Evolutionary conservation across 2,888 invertebrate species (phyloP).

Genomic region (Diarsia brunnea): DNA sequence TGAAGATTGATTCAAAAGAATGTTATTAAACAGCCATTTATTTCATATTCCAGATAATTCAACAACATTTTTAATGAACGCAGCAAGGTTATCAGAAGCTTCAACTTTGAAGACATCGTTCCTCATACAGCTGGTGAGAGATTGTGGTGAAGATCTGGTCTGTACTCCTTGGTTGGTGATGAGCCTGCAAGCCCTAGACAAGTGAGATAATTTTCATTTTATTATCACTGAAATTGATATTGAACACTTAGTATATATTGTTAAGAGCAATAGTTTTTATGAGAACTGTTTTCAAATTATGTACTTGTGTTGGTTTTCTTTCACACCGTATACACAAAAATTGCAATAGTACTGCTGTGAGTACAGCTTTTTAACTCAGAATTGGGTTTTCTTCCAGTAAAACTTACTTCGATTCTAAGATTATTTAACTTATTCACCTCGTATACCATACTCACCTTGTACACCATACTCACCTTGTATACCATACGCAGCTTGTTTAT

Average conservation of each 20-base stretch:
- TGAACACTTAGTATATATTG: neutral
- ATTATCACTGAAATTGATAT: neutral
- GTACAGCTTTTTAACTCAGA: too few species aligned
- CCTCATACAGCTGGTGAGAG: slow-evolving; percentile 84
- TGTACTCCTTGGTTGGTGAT: slow-evolving; percentile 87
- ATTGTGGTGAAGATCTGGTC: slow-evolving; percentile 89
- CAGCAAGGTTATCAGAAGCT: slow-evolving; percentile 80
- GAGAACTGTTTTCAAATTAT: neutral
- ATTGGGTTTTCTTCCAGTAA: too few species aligned
- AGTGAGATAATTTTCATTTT: slow-evolving; percentile 70
- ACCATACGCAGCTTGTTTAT: too few species aligned
- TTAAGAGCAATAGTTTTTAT: neutral
- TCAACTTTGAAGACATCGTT: slow-evolving; percentile 78
- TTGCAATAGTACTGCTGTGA: too few species aligned
- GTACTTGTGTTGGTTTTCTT: neutral
- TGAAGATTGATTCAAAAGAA: neutral
- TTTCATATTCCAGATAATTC: slow-evolving; percentile 71
- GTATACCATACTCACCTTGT: too few species aligned
- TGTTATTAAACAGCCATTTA: neutral
- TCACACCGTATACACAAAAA: too few species aligned
- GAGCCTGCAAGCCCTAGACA: slow-evolving; percentile 76
- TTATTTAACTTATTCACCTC: too few species aligned
- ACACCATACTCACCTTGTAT: too few species aligned
- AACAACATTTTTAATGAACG: slow-evolving; percentile 66
- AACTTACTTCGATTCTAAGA: too few species aligned